Evolutionary conservation across 1,140 invertebrate genomes (phyloP), one percentile per base, ranked within the genome.

Genomic region (Coenobita brevimanus): DNA sequence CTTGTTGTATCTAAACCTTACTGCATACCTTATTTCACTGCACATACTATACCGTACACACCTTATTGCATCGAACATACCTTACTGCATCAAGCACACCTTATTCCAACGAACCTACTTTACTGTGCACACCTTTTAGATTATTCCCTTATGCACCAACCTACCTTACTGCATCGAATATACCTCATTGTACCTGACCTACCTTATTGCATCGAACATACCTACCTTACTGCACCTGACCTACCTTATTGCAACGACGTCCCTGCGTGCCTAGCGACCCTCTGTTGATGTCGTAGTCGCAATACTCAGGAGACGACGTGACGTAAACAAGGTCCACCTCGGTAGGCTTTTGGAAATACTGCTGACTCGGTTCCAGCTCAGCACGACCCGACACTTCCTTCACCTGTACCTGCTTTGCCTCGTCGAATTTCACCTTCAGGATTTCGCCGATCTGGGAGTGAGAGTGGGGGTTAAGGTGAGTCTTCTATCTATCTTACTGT

Each of bases 261-360:
- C 97, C 97, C 71, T 94, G 94, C 0, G 97, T 99, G 17, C 98
- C 98, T 15, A 97, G 93, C 1, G 97, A 97, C 0, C 97, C 97
- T 10, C 94, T 92, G 2, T 94, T 93, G 27, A 95, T 91, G 92
- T 98, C 95, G 21, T 91, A 94, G 91, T 98, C 96, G 92, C 98
- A 98, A 91, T 97, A 97, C 92, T 97, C 96, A 0, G 97, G 96
- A 60, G 96, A 97, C 86, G 96, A 96, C 90, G 97, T 96, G 85
- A 97, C 93, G 91, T 95, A 98, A 8, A 97, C 96, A 82, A 97
- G 92, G 92, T 97, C 96, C 41, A 92, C 91, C 24, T 92, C 92
- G 89, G 92, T 90, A 89, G 91, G 91, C 91, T 84, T 93, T 92
- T 83, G 91, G 86, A 91, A 92, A 46, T 89, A 89, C 27, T 91